Evolutionary conservation across 2,113 vertebrate genomes (phyloP).

Genomic region (Canis aureus): DNA sequence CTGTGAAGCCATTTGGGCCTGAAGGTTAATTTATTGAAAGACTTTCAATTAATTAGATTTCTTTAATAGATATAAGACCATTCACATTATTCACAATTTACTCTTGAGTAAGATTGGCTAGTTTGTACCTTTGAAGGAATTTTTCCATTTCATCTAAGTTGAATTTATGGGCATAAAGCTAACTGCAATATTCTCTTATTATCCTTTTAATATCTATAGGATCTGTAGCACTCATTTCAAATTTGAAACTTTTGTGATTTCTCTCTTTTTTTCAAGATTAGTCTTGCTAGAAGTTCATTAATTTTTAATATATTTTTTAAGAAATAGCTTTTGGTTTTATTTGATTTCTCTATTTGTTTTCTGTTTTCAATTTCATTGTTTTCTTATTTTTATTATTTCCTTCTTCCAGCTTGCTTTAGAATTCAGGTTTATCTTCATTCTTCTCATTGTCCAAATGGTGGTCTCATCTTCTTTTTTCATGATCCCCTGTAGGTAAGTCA

Average conservation of each 20-base stretch:
- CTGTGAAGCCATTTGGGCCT: not conserved
- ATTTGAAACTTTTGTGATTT: not conserved
- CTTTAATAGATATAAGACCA: not conserved
- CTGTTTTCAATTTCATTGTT: not conserved
- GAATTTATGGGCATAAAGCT: not conserved
- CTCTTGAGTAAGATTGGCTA: not conserved
- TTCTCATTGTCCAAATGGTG: not conserved
- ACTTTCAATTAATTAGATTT: not conserved
- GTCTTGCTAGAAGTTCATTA: not conserved
- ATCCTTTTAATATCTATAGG: not conserved
- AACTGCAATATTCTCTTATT: not conserved
- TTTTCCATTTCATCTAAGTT: not conserved
- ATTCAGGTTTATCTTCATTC: not conserved
- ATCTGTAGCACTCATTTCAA: not conserved
- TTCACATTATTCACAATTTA: not conserved
- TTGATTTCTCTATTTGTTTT: not conserved
- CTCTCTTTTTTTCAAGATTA: not conserved
- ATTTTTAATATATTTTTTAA: not conserved
- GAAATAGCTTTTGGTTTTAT: not conserved
- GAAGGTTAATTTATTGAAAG: not conserved
- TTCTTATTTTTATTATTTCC: not conserved
- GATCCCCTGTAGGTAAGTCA: not conserved
- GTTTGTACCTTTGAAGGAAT: not conserved
- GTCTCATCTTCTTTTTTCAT: not conserved
- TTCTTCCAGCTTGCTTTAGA: not conserved